Conservation (phyloP, 2,797 vertebrate genomes). For the Hydrocynus forskahlii region DNA sequence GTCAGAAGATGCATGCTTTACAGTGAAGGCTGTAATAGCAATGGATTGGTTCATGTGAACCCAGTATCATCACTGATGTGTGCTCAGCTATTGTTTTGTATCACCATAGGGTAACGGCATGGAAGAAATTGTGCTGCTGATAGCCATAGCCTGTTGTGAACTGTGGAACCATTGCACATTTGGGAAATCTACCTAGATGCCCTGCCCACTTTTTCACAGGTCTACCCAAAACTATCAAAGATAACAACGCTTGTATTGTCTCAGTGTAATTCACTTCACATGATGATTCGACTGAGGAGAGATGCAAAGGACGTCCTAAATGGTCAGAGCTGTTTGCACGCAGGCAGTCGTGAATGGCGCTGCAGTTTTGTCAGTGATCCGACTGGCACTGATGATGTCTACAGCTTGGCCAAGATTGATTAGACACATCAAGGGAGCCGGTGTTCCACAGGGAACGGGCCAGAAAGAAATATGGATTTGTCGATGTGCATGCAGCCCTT, state of each 20-base stretch:
- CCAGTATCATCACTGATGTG: too few species aligned
- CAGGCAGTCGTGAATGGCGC: constrained; percentile 53
- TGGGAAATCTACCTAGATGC: too few species aligned
- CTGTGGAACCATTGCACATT: too few species aligned
- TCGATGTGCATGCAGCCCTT: constrained; percentile 55
- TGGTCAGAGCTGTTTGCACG: constrained; percentile 54
- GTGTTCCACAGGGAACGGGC: constrained; percentile 55
- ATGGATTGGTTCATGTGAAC: too few species aligned
- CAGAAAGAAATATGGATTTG: constrained; percentile 64
- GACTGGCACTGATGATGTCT: constrained; percentile 58
- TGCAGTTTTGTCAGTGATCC: constrained; percentile 54
- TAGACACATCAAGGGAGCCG: constrained; percentile 61
- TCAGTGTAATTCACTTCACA: neutral
- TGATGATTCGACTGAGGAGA: neutral
- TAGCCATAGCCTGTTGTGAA: too few species aligned
- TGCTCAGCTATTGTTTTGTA: too few species aligned
- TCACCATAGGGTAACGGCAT: too few species aligned
- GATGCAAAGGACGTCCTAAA: constrained; percentile 26
- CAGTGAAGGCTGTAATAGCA: too few species aligned
- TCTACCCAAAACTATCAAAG: neutral
- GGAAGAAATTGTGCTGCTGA: too few species aligned
- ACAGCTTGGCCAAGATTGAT: constrained; percentile 63
- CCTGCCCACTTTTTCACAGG: too few species aligned
- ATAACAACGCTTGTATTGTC: neutral
- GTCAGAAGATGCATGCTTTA: too few species aligned